Conservation (phyloP, 2,113 vertebrate genomes). For the Paralichthys olivaceus region DNA sequence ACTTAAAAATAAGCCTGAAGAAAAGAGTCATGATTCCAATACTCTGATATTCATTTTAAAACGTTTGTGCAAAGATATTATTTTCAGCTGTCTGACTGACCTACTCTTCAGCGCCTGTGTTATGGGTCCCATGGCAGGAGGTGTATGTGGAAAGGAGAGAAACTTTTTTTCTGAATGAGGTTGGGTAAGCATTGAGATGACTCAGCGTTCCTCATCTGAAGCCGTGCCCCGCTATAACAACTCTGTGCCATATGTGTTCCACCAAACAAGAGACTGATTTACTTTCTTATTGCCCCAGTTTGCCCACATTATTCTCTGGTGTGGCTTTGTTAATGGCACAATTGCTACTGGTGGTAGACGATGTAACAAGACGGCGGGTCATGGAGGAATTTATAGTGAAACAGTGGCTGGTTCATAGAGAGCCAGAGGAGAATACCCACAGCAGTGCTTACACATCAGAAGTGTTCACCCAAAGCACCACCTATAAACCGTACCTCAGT, state of each 20-base stretch:
- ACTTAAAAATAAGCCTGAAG: background rate
- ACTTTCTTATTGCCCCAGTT: conserved; percentile 34
- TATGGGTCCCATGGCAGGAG: conserved; percentile 6
- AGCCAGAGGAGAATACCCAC: conserved; percentile 29
- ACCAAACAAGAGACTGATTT: conserved; percentile 38
- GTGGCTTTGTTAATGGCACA: conserved; percentile 55
- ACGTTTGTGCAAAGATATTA: background rate
- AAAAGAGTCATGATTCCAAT: background rate
- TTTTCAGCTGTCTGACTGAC: background rate
- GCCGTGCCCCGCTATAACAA: conserved; percentile 1
- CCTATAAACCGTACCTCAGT: background rate
- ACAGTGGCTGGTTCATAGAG: conserved; percentile 26
- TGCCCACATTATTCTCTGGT: conserved; percentile 42
- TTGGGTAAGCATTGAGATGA: conserved; percentile 22
- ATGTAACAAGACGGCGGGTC: conserved; percentile 24
- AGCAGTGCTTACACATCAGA: conserved; percentile 29
- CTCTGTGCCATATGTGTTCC: conserved; percentile 14
- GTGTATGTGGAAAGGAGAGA: background rate
- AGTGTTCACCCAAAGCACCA: conserved; percentile 1
- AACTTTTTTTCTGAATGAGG: background rate
- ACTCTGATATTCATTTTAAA: background rate
- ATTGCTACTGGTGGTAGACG: conserved; percentile 43
- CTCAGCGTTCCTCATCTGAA: conserved; percentile 23
- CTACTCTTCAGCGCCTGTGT: background rate
- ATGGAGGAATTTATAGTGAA: conserved; percentile 36